Conservation (phyloP, 2,888 invertebrate species). For the Ectropis crepuscularia region DNA sequence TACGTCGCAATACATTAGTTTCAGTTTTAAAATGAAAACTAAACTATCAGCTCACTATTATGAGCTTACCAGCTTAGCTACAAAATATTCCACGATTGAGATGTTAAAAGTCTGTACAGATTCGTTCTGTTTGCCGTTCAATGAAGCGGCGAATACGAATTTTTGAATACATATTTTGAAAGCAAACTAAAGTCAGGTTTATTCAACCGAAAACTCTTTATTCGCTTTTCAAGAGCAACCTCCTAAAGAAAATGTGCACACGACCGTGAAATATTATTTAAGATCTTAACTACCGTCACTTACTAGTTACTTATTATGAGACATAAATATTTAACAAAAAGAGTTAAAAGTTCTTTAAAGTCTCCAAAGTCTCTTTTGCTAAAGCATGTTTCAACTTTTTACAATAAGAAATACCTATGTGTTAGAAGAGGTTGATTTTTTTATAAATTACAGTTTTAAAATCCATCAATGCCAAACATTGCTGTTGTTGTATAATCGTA, state of each 20-base stretch:
- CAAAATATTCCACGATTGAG: slow-evolving; percentile 24
- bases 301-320: neutral
- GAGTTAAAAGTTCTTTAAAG: neutral
- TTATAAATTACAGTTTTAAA: too few species aligned
- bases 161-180: slow-evolving; percentile 25
- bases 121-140: slow-evolving; percentile 31
- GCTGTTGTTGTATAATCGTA: too few species aligned
- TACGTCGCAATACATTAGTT: too few species aligned
- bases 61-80: too few species aligned
- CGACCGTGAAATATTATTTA: slow-evolving; percentile 18
- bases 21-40: too few species aligned
- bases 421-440: too few species aligned
- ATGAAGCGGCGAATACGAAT: slow-evolving; percentile 33
- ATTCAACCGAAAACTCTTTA: slow-evolving; percentile 27
- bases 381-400: too few species aligned
- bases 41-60: too few species aligned
- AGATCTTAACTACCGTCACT: neutral
- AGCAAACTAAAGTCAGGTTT: slow-evolving; percentile 17
- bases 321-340: neutral
- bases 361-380: too few species aligned
- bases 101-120: slow-evolving; percentile 27
- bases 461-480: too few species aligned
- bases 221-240: slow-evolving; percentile 19
- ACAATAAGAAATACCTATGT: too few species aligned
- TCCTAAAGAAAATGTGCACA: slow-evolving; percentile 16